Evolutionary conservation across 2,888 invertebrate genomes (phyloP).

Genomic region (Luperina nickerlii): DNA sequence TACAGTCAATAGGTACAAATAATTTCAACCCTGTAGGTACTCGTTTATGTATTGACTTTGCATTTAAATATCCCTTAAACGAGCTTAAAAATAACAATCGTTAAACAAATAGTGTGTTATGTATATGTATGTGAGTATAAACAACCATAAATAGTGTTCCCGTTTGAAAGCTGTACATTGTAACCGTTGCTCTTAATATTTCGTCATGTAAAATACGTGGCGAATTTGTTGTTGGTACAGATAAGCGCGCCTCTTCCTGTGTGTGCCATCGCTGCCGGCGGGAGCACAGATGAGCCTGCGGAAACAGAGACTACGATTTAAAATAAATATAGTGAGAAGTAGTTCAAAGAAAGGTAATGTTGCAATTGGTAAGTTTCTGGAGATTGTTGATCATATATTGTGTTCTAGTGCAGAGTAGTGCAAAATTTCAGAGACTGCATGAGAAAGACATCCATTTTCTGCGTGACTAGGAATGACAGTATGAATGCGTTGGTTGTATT

Average conservation of each 20-base stretch:
- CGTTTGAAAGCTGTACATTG: conserved; percentile 47
- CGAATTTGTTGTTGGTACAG: conserved; percentile 69
- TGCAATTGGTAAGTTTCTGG: background rate
- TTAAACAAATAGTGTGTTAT: background rate
- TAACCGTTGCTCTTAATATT: conserved; percentile 64
- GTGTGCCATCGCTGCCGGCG: conserved; percentile 57
- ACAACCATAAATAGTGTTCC: conserved; percentile 46
- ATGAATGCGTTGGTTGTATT: background rate
- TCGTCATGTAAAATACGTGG: conserved; percentile 69
- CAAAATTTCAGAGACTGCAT: background rate
- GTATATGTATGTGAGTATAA: conserved; percentile 10
- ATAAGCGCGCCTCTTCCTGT: conserved; percentile 68
- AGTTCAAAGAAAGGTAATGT: no score
- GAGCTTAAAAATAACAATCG: background rate
- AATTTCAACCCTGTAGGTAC: background rate
- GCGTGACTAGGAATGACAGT: background rate
- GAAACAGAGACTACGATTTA: conserved; percentile 1
- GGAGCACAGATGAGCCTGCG: conserved; percentile 24
- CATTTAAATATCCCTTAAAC: background rate
- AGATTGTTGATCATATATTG: background rate
- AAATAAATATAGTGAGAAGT: background rate
- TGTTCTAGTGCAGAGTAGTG: background rate
- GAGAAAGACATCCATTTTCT: background rate
- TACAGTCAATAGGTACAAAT: background rate
- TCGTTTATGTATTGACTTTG: background rate